Percentiles rank a stretch among this genome's conserved stretches.
phyloP scores from a whole-genome alignment of 2,797 vertebrate genomes.

The Syngnathus acus region DNA sequence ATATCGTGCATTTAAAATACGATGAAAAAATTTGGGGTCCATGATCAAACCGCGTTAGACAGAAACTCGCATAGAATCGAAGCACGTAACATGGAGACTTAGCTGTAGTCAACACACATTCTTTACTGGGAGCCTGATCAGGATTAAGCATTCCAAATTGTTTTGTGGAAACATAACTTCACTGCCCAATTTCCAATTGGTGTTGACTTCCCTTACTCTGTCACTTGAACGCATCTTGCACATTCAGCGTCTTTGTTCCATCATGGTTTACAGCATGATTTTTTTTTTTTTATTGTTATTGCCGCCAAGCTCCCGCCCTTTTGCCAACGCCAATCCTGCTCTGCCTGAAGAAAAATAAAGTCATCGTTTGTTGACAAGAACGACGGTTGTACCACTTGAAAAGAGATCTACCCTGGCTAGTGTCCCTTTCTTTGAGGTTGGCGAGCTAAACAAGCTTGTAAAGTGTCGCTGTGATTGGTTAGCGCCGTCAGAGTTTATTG shows the following conservation, averaged over 20 bases:
- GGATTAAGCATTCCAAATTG: slow-evolving; percentile 1
- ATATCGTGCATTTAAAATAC: too few relatives aligned
- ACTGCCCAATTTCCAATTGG: slow-evolving; percentile 3
- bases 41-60: too few relatives aligned
- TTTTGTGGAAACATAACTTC: slow-evolving; percentile 2
- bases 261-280: background rate
- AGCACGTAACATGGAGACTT: too few relatives aligned
- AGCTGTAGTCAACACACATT: background rate
- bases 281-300: background rate
- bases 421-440: slow-evolving; percentile 33
- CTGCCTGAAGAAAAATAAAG: slow-evolving; percentile 21
- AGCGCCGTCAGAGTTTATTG: slow-evolving; percentile 39
- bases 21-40: too few relatives aligned
- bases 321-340: slow-evolving; percentile 15
- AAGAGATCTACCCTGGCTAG: slow-evolving; percentile 31
- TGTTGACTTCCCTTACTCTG: slow-evolving; percentile 1
- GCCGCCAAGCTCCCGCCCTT: background rate
- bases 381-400: slow-evolving; percentile 31
- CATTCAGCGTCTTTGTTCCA: background rate
- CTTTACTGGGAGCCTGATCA: background rate
- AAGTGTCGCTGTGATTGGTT: slow-evolving; percentile 43
- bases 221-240: background rate
- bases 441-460: slow-evolving; percentile 29
- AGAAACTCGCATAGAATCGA: too few relatives aligned
- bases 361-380: slow-evolving; percentile 31